Conservation (phyloP, 2,888 invertebrate species). For the Dicyrtoma fusca region DNA sequence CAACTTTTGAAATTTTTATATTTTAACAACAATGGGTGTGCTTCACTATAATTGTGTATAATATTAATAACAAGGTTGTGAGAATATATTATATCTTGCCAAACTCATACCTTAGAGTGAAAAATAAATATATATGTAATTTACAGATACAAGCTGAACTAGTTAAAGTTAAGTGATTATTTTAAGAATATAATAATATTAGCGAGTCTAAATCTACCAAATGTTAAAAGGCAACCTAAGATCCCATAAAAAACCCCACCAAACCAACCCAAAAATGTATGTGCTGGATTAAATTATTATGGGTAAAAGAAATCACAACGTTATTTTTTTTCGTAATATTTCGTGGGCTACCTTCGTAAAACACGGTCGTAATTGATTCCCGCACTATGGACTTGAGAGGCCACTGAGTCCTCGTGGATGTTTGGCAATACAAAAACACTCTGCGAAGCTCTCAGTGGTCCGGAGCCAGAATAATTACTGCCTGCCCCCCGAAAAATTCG, state of each 20-base stretch:
- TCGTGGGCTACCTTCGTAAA: conserved; percentile 48
- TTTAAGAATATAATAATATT: no score
- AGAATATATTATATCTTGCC: no score
- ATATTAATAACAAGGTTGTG: no score
- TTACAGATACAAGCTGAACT: no score
- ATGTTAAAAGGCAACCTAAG: background rate
- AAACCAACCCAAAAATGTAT: background rate
- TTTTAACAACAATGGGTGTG: no score
- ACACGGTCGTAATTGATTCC: conserved; percentile 51
- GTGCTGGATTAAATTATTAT: background rate
- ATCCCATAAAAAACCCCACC: background rate
- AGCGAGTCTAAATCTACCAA: no score
- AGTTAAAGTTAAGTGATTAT: no score
- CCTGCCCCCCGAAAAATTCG: conserved; percentile 48
- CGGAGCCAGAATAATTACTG: conserved; percentile 45
- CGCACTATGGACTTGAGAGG: conserved; percentile 39
- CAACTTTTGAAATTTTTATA: no score
- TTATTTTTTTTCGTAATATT: background rate
- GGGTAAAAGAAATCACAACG: background rate
- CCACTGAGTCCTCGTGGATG: conserved; percentile 50
- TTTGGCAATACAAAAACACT: conserved; percentile 56
- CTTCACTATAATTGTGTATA: no score
- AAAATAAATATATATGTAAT: no score
- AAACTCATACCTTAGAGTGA: no score
- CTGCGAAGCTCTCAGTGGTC: conserved; percentile 52